Evolutionary conservation across 1,140 invertebrate genomes (phyloP), one percentile per base, ranked within the genome.

Genomic region (Meloidogyne exigua): DNA sequence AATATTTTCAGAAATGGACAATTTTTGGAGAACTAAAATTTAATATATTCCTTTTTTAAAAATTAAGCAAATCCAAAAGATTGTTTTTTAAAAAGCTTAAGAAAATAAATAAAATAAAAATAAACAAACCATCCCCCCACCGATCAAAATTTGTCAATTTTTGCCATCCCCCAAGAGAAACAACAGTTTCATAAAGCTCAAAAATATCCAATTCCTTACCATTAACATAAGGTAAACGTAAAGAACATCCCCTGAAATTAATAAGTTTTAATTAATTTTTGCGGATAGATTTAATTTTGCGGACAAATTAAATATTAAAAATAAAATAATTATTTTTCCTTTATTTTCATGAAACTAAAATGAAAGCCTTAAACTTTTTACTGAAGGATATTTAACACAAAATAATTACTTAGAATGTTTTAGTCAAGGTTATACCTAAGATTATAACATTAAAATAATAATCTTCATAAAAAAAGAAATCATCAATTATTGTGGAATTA

Each of bases 101-200:
- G 2, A 32, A 32, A 32, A 32, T 32, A 32, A 32, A 32, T 32
- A 32, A 32, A 32, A 32, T 32, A 32, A 7, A 32, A 32, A 32
- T 7, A 32, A 3, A 32, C 28, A 79, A 79, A 57, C 84, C 79
- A 26, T 87, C 83, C 0, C 44, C 67, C 84, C 84, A 85, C 70
- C 84, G 79, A 25, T 85, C 84, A 57, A 64, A n/a, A 15, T 71
- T 75, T 1, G 82, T 65, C 10, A 85, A 84, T 75, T 82, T 85
- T 25, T 77, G 78, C 84, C 84, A 85, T 3, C 83, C 83, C 10
- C 83, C 83, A 13, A 83, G 64, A 25, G 70, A 76, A 64, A 77
- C 76, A n/a, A 85, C 83, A n/a, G 79, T 68, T 3, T 84, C 77
- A 64, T 84, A 85, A 15, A 85, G 76, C 26, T 76, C 72, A 63